Percentiles rank a stretch among this genome's conserved stretches.
Evolutionary conservation across 2,113 vertebrate species (phyloP).

Genomic region (Proterorhinus semilunaris): DNA sequence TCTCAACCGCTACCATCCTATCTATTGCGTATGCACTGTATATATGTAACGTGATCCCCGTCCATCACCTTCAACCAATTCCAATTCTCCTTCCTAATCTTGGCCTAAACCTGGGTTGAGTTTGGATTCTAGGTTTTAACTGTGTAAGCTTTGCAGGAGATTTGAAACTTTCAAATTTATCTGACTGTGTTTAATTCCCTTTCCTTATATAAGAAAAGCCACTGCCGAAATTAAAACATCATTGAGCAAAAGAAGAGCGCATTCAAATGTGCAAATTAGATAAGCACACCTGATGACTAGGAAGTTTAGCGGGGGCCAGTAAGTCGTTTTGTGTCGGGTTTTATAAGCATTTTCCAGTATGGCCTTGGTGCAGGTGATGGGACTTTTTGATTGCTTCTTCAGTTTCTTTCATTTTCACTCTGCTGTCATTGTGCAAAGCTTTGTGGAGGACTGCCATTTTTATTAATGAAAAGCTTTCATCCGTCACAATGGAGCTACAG

Average conservation of each 20-base stretch:
- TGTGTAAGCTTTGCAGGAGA: too few species aligned
- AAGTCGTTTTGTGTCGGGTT: neutral
- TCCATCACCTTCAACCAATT: too few species aligned
- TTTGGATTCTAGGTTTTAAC: too few species aligned
- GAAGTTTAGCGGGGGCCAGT: slow-evolving; percentile 12
- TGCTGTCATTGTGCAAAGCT: neutral
- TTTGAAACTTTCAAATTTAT: slow-evolving; percentile 2
- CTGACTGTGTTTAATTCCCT: neutral
- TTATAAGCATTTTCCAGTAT: neutral
- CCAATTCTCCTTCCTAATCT: too few species aligned
- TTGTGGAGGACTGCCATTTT: neutral
- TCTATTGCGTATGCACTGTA: too few species aligned
- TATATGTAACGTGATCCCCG: too few species aligned
- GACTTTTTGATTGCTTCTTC: neutral
- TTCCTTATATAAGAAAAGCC: slow-evolving; percentile 18
- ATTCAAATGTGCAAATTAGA: slow-evolving; percentile 37
- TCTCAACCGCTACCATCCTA: too few species aligned
- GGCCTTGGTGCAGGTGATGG: neutral
- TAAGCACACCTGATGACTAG: slow-evolving; percentile 34
- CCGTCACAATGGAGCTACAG: neutral
- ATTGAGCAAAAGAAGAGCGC: slow-evolving; percentile 34
- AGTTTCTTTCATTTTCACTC: neutral
- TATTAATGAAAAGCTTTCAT: neutral
- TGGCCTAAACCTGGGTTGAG: too few species aligned
- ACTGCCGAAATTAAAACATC: slow-evolving; percentile 35